Conservation (phyloP, 2,113 vertebrate species). For the Eonycteris spelaea region DNA sequence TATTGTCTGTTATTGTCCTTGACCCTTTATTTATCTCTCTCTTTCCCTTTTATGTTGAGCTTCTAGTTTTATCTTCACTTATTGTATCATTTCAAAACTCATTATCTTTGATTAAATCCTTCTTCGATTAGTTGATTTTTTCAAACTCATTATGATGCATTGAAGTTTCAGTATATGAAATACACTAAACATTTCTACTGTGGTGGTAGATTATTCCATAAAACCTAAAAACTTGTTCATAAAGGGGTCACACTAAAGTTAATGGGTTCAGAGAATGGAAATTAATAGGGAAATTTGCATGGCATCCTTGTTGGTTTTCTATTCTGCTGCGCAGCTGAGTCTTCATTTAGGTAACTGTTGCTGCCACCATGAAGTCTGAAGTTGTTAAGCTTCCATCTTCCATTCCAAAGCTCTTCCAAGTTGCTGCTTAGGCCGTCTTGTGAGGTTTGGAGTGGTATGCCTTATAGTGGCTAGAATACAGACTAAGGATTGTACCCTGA, state of each 20-base stretch:
- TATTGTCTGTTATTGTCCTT: neutral
- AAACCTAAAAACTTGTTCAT: slow-evolving; percentile 29
- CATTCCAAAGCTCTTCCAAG: neutral
- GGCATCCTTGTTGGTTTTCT: slow-evolving; percentile 15
- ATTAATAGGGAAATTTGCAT: slow-evolving; percentile 33
- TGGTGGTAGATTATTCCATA: neutral
- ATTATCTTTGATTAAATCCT: neutral
- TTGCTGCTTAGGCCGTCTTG: neutral
- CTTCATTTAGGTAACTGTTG: neutral
- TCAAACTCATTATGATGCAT: neutral
- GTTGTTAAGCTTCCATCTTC: slow-evolving; percentile 23
- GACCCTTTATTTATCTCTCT: neutral
- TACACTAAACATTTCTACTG: neutral
- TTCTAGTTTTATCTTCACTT: neutral
- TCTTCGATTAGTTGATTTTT: too few species aligned
- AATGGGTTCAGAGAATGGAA: slow-evolving; percentile 26
- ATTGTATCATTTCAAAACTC: neutral
- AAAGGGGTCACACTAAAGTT: neutral
- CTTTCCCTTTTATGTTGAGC: neutral
- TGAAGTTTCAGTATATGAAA: neutral
- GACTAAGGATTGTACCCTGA: neutral
- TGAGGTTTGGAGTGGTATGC: neutral
- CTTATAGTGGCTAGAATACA: neutral
- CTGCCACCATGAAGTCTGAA: neutral
- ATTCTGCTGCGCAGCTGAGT: neutral